Conservation (phyloP, 2,888 invertebrate species). For the Onchidella celtica region DNA sequence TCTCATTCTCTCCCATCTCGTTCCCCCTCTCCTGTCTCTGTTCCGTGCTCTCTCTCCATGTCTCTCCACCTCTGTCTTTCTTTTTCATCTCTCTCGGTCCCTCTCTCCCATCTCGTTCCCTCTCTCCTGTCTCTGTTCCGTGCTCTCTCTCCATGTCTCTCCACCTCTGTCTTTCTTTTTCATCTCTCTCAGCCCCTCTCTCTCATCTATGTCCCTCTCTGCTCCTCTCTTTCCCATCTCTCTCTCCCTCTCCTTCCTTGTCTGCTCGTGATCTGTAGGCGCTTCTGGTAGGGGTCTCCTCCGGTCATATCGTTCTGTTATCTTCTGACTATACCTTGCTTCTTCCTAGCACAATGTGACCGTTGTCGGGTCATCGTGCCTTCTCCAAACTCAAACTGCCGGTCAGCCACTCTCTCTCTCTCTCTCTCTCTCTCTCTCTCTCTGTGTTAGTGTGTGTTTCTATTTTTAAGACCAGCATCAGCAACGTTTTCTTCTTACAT, state of each 20-base stretch:
- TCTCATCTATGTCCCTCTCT: neutral
- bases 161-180: neutral
- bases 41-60: slow-evolving; percentile 1
- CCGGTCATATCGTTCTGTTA: too few relatives aligned
- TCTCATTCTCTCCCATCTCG: neutral
- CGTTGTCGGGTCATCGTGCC: too few relatives aligned
- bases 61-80: neutral
- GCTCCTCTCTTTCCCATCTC: neutral
- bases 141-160: neutral
- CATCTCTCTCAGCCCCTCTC: neutral
- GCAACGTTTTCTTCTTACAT: too few relatives aligned
- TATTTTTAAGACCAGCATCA: too few relatives aligned
- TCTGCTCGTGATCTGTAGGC: too few relatives aligned
- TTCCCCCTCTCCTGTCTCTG: slow-evolving; percentile 1
- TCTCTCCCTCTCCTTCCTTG: neutral
- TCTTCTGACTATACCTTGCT: too few relatives aligned
- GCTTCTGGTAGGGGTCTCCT: too few relatives aligned
- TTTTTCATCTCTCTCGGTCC: neutral
- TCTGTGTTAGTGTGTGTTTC: too few relatives aligned
- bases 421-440: too few relatives aligned
- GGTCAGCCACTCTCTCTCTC: too few relatives aligned
- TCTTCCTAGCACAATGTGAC: too few relatives aligned
- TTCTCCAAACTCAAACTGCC: too few relatives aligned
- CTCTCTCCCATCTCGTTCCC: neutral
- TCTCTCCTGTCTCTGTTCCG: neutral